Evolutionary conservation across 1,140 invertebrate genomes (phyloP).

Genomic region (Samia ricini): DNA sequence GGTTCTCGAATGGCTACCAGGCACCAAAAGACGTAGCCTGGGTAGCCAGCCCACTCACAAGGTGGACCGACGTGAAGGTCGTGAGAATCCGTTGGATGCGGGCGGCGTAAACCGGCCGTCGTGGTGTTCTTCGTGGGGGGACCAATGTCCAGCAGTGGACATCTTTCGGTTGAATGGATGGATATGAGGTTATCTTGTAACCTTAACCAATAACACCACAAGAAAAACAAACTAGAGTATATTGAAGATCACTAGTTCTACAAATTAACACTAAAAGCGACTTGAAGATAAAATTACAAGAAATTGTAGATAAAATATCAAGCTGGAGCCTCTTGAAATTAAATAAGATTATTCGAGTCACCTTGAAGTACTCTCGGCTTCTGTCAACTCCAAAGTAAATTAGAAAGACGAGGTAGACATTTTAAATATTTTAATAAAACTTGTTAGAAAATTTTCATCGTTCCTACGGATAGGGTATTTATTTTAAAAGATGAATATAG

Average conservation of each 20-base stretch:
- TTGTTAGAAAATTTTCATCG: neutral
- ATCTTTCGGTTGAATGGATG: too few relatives aligned
- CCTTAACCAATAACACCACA: too few relatives aligned
- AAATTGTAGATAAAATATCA: neutral
- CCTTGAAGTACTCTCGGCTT: neutral
- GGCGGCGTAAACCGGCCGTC: too few relatives aligned
- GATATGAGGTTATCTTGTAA: too few relatives aligned
- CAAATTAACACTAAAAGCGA: neutral
- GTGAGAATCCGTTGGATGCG: too few relatives aligned
- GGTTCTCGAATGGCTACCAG: too few relatives aligned
- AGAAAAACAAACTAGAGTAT: too few relatives aligned
- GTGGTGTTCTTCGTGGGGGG: too few relatives aligned
- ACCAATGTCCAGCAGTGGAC: too few relatives aligned
- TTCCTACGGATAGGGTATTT: neutral
- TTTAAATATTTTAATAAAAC: neutral
- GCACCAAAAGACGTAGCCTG: too few relatives aligned
- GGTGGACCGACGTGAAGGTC: too few relatives aligned
- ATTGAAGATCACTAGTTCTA: neutral
- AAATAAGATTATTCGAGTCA: neutral
- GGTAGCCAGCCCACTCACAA: too few relatives aligned
- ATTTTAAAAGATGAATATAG: neutral
- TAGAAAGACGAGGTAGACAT: neutral
- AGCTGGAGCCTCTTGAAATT: neutral
- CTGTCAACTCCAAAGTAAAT: conserved; percentile 1
- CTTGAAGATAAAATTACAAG: neutral